Evolutionary conservation across 2,888 invertebrate genomes (phyloP), one percentile per base, ranked within the genome.

Genomic region (Gnatocerus cornutus): DNA sequence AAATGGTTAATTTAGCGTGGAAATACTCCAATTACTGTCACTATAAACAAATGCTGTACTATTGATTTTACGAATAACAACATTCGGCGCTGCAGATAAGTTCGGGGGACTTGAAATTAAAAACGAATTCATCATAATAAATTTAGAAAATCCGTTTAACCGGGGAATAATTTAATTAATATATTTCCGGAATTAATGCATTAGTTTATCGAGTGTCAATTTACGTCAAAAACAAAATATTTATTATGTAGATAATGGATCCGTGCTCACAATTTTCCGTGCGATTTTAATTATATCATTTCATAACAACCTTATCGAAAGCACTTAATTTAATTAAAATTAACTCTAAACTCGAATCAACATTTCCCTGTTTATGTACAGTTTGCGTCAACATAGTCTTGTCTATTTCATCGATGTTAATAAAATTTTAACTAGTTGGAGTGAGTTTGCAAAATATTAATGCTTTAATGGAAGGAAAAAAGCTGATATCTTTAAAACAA

Each of bases 221-320:
- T 43, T 63, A 63, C 29, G 63, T 63, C 63, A 63, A 53, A 63
- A 39, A 14, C 63, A 63, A 63, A 63, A 53, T 53, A 63, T 63
- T 63, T 63, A 53, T 53, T 62, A 39, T 50, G 12, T 8, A 33
- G 13, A 45, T 63, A 53, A 53, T 63, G 52, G 21, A 62, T 30
- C 30, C 12, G 21, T 29, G 52, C 63, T 29, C 41, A 21, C 29
- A 53, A 63, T 63, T 52, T 52, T 53, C 21, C 52, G 52, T 53
- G 43, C 50, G 41, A 53, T 41, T 63, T 53, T 61, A 50, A 61
- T 61, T 61, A 50, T 16, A 37, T 21, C 58, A 58, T 59, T 59
- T 59, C 30, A 21, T 50, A 61, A 50, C 61, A 61, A 61, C 61
- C 48, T 48, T 39, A 61, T 50, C 48, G 61, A 48, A 50, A 61